Conservation (phyloP, 2,797 vertebrate genomes). For the Argyrosomus regius region DNA sequence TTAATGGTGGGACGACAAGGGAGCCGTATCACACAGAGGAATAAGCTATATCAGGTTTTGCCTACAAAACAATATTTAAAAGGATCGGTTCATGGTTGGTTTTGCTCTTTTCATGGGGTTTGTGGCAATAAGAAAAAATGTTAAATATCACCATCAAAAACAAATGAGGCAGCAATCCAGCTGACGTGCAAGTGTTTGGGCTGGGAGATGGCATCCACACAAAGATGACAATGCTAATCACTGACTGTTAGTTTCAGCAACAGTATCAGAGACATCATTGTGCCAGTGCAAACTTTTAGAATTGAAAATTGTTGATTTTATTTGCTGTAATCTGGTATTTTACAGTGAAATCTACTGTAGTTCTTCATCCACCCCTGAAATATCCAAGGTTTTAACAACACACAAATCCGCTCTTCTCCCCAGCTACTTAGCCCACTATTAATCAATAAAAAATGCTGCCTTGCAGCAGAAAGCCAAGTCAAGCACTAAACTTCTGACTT, state of each 20-base stretch:
- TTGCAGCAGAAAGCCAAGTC: slow-evolving; percentile 25
- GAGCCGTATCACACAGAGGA: background rate
- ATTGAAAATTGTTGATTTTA: background rate
- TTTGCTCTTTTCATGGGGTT: background rate
- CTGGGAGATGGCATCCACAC: background rate
- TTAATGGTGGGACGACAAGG: background rate
- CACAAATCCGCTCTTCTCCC: background rate
- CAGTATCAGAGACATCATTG: background rate
- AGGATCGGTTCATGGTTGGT: background rate
- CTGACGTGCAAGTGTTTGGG: background rate
- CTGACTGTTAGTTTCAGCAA: background rate
- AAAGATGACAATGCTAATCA: background rate
- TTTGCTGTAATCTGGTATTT: background rate
- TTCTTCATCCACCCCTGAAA: background rate
- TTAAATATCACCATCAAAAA: background rate
- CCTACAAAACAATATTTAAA: background rate
- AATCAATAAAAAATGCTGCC: slow-evolving; percentile 45
- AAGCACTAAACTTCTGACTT: slow-evolving; percentile 26
- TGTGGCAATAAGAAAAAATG: background rate
- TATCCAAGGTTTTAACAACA: background rate
- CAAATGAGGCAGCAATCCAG: background rate
- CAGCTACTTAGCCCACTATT: background rate
- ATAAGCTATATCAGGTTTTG: background rate
- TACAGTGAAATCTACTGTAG: background rate
- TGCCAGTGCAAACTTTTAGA: background rate